Conservation (phyloP, 2,888 invertebrate genomes). For the Lasioglossum zephyrum region DNA sequence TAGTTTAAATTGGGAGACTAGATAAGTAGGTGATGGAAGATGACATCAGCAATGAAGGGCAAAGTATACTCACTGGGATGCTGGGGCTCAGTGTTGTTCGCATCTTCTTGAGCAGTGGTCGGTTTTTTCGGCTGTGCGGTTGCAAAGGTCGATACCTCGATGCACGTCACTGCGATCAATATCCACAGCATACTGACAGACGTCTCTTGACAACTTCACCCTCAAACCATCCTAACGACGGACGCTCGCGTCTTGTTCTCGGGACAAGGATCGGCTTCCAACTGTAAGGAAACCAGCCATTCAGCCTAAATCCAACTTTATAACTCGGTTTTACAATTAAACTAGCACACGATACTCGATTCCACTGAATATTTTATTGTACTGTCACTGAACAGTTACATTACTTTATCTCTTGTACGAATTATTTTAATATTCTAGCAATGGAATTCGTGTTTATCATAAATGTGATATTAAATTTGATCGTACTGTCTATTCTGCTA, state of each 20-base stretch:
- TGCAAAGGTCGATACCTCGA: slow-evolving; percentile 79
- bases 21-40: neutral
- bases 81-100: slow-evolving; percentile 75
- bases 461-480: too few species aligned
- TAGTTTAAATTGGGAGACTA: neutral
- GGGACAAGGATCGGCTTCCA: slow-evolving; percentile 9
- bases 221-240: slow-evolving; percentile 70
- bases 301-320: neutral
- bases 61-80: slow-evolving; percentile 66
- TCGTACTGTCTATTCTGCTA: too few species aligned
- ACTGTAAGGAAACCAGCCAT: slow-evolving; percentile 15
- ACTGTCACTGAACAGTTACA: neutral
- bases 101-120: slow-evolving; percentile 72
- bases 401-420: neutral
- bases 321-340: neutral
- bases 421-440: neutral
- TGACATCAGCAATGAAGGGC: neutral
- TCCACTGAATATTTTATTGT: neutral
- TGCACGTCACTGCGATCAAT: slow-evolving; percentile 76
- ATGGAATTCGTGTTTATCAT: too few species aligned
- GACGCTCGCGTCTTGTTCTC: slow-evolving; percentile 47
- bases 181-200: slow-evolving; percentile 80
- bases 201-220: slow-evolving; percentile 69
- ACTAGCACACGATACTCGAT: neutral
- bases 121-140: slow-evolving; percentile 76